These are phyloP conservation scores for Rhodinocichla rosea DNA, from an alignment of 2,113 vertebrate genomes.

Conservation along the genomic window DNA sequence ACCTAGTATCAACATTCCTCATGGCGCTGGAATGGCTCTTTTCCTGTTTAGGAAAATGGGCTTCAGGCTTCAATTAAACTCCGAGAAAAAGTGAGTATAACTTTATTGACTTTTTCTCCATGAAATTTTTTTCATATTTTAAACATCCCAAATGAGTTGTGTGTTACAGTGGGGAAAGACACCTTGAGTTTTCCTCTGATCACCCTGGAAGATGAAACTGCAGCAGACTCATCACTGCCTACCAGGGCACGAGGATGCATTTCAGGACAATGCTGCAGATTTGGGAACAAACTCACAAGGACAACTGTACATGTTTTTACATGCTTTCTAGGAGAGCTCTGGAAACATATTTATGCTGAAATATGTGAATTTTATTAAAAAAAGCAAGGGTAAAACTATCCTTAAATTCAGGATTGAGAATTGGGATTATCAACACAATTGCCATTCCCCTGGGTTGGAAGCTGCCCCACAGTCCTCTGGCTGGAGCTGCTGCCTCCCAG, in stretches of 20 bases:
- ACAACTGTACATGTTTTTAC: neutral
- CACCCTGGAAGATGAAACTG: neutral
- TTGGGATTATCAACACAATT: neutral
- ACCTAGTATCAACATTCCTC: conserved; percentile 56
- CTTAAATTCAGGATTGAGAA: neutral
- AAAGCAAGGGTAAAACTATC: neutral
- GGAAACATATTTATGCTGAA: neutral
- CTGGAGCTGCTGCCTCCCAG: neutral
- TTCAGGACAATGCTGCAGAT: neutral
- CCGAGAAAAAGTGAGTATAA: neutral
- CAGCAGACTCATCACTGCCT: fast-evolving
- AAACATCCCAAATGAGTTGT: neutral
- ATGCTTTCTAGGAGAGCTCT: neutral
- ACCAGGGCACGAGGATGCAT: fast-evolving
- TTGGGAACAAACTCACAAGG: neutral
- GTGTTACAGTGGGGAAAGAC: neutral
- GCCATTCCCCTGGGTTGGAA: neutral
- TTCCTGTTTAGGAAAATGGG: conserved; percentile 66
- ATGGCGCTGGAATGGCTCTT: conserved; percentile 1
- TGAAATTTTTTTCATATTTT: neutral
- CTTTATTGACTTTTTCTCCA: neutral
- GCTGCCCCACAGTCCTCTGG: fast-evolving
- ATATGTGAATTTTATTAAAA: too few species aligned
- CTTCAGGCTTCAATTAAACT: neutral
- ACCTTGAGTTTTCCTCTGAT: neutral